Conservation (phyloP, 2,797 vertebrate genomes). For the Tauraco hartlaubi region DNA sequence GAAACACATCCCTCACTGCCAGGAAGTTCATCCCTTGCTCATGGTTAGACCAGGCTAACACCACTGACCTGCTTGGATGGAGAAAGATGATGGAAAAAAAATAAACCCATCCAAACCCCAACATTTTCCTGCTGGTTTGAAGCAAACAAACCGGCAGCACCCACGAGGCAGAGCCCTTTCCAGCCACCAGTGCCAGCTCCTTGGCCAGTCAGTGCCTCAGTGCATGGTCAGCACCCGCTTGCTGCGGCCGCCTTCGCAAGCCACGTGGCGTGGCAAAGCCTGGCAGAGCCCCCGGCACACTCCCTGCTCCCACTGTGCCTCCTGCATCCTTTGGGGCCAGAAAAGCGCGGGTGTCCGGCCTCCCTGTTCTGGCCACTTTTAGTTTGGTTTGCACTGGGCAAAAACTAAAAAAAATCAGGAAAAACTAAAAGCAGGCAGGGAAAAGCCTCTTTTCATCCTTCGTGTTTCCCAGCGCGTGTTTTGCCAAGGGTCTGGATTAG, state of each 20-base stretch:
- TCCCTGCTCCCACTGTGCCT: not conserved
- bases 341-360: not conserved
- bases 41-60: not conserved
- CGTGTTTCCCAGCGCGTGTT: not conserved
- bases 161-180: not conserved
- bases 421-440: not conserved
- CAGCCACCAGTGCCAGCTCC: not conserved
- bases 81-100: not conserved
- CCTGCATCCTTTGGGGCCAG: too few species aligned
- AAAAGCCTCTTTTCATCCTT: not conserved
- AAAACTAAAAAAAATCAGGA: not conserved
- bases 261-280: not conserved
- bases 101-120: accelerated
- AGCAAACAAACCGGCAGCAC: accelerated
- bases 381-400: not conserved
- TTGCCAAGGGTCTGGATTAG: not conserved
- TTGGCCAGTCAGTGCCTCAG: accelerated
- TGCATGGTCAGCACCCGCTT: accelerated
- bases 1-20: not conserved
- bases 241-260: not conserved
- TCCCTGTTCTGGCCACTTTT: not conserved
- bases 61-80: not conserved
- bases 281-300: not conserved
- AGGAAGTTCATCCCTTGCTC: not conserved
- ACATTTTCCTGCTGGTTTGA: not conserved